A percentile compares a stretch with the other conserved stretches of the same genome.
phyloP scores from a whole-genome alignment of 2,888 invertebrate species.

The Hydroisotoma schaefferi region DNA sequence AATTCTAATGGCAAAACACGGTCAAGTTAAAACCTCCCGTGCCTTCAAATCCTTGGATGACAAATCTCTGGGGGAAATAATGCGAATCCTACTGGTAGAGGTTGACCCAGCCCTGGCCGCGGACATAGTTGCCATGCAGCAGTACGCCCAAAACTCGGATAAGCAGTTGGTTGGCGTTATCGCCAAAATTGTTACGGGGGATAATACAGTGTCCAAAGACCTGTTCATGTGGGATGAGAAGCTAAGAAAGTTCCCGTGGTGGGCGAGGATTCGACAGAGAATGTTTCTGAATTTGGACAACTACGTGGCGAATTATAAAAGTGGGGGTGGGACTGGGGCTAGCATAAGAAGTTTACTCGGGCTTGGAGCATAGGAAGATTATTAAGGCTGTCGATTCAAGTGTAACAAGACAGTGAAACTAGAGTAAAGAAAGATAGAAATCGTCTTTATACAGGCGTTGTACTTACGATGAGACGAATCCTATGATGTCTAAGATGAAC shows the following conservation, averaged over 20 bases:
- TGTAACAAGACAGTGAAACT: no score
- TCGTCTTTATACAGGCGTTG: no score
- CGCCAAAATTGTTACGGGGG: slow-evolving; percentile 28
- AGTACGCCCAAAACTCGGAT: slow-evolving; percentile 30
- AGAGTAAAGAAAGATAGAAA: no score
- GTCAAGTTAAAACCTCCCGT: slow-evolving; percentile 21
- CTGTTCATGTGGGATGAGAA: slow-evolving; percentile 33
- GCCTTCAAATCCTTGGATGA: slow-evolving; percentile 32
- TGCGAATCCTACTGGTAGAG: slow-evolving; percentile 32
- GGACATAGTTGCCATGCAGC: slow-evolving; percentile 37
- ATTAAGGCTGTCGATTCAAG: no score
- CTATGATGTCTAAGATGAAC: no score
- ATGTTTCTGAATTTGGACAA: slow-evolving; percentile 33
- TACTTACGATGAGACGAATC: no score
- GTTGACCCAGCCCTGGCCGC: slow-evolving; percentile 26
- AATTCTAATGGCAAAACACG: slow-evolving; percentile 24
- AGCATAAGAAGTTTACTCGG: no score
- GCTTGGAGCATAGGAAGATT: no score
- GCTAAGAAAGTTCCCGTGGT: slow-evolving; percentile 34
- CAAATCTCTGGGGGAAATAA: slow-evolving; percentile 20
- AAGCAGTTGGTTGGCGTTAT: slow-evolving; percentile 25
- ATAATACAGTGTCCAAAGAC: slow-evolving; percentile 30
- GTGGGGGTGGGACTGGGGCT: no score
- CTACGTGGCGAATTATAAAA: slow-evolving; percentile 28
- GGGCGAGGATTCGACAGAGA: slow-evolving; percentile 29